Percentiles rank a stretch among this genome's conserved stretches.
Evolutionary conservation across 2,888 invertebrate species (phyloP).

Genomic region (Sphaerophoria rueppellii): DNA sequence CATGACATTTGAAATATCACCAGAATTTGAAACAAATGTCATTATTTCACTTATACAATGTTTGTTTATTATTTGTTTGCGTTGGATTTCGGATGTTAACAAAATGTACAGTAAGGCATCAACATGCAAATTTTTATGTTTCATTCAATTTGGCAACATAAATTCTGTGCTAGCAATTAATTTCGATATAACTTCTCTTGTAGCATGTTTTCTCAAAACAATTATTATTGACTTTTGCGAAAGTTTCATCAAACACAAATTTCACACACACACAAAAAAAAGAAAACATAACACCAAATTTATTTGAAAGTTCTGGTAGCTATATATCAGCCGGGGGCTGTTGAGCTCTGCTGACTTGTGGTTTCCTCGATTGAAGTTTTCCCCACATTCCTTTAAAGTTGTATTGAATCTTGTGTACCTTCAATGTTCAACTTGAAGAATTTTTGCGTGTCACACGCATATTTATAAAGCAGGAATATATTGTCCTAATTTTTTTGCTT

Average conservation of each 20-base stretch:
- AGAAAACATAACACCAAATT: neutral
- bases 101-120: neutral
- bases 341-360: constrained; percentile 38
- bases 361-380: constrained; percentile 41
- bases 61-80: too few species aligned
- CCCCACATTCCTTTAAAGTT: constrained; percentile 25
- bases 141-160: neutral
- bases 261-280: neutral
- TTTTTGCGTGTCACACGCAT: constrained; percentile 66
- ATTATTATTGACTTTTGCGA: neutral
- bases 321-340: constrained; percentile 11
- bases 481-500: constrained; percentile 29
- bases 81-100: too few species aligned
- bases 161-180: neutral
- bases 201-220: neutral
- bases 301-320: constrained; percentile 3
- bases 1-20: neutral
- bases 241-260: neutral
- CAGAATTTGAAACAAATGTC: neutral
- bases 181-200: neutral
- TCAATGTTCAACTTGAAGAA: constrained; percentile 17
- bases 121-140: neutral
- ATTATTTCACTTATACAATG: neutral
- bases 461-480: constrained; percentile 48
- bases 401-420: constrained; percentile 5